Percentiles rank a stretch among this genome's conserved stretches.
These are phyloP conservation scores for Chloroceryle amazona DNA, from an alignment of 2,797 vertebrate genomes.

Conservation along the genomic window DNA sequence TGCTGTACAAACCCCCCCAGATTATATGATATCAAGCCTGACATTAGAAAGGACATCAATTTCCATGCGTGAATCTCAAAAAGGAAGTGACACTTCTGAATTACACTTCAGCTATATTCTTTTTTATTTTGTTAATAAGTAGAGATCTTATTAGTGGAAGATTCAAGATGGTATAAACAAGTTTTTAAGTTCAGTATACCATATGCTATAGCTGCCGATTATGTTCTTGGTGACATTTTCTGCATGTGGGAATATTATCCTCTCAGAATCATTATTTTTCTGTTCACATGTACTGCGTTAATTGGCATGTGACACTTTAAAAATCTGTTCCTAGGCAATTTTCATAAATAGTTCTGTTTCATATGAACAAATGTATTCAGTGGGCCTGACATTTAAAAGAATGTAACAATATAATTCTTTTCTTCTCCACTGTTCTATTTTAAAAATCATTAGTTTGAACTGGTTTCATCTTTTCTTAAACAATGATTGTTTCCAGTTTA, in stretches of 20 bases:
- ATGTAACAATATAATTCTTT: background rate
- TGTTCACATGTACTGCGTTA: slow-evolving; percentile 60
- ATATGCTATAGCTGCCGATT: slow-evolving; percentile 56
- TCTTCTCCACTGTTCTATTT: background rate
- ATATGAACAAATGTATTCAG: background rate
- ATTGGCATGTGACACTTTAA: slow-evolving; percentile 65
- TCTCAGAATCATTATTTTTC: slow-evolving; percentile 57
- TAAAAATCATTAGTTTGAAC: background rate
- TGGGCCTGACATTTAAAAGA: background rate
- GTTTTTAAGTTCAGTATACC: slow-evolving; percentile 44
- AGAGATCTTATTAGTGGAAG: slow-evolving; percentile 7
- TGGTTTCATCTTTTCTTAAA: background rate
- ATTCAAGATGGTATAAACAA: slow-evolving; percentile 50
- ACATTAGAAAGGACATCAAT: background rate
- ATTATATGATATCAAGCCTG: background rate
- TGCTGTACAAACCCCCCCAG: background rate
- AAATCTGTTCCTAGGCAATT: slow-evolving; percentile 58
- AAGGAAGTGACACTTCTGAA: background rate
- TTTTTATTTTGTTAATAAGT: slow-evolving; percentile 42
- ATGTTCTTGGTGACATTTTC: slow-evolving; percentile 71
- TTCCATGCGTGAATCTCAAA: background rate
- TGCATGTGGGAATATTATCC: slow-evolving; percentile 54
- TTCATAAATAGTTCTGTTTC: slow-evolving; percentile 59
- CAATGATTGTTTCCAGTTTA: background rate
- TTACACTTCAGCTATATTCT: background rate